Base-by-base conservation (phyloP, 2,888 invertebrate species). In the Hofmannophila pseudospretella region DNA sequence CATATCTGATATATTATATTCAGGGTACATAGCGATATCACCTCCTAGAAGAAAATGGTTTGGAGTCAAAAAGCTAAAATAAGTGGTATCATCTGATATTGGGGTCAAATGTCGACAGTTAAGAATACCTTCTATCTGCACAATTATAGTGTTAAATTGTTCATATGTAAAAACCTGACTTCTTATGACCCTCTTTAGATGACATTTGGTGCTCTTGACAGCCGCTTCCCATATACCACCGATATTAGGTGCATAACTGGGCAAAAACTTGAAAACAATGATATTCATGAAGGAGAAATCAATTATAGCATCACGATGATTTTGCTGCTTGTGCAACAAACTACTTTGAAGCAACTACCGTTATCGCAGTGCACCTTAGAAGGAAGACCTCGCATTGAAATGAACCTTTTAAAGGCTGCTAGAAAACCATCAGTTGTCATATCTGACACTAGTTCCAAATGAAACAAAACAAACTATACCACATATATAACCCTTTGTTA, bases 11-110 rank as follows among this genome's bases (percentile, higher is more conserved):
- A 31, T 8, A 28, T 42, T 25, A 7, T 5, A 3, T 25, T 66
- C 51, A n/a, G 38, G 40, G 8, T 38, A 36, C 11, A 11, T 12
- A 9, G 20, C 35, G 4, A 44, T 8, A 1, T 57, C 42, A 7
- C 54, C 3, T 3, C 62, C 64, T 32, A 64, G 57, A 1, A 68
- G 36, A 28, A 67, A 62, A 42, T 64, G 64, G 1, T 54, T 58
- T 14, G 61, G 64, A 3, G 59, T 63, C 0, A 65, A 36, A 4
- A 40, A 47, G 1, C 32, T 11, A 4, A 45, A 38, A 7, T 59
- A 53, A 14, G 40, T 28, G 1, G 46, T 34, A 42, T 60, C 52
- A 4, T 39, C 26, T 1, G 56, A 49, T 2, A 57, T n/a, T 3
- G 54, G 51, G n/a, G 29, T 35, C 0, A 61, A 20, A 2, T 54